A percentile compares a stretch with the other conserved stretches of the same genome.
Conservation (phyloP, 1,140 invertebrate species). For the Caenorhabditis tropicalis region DNA sequence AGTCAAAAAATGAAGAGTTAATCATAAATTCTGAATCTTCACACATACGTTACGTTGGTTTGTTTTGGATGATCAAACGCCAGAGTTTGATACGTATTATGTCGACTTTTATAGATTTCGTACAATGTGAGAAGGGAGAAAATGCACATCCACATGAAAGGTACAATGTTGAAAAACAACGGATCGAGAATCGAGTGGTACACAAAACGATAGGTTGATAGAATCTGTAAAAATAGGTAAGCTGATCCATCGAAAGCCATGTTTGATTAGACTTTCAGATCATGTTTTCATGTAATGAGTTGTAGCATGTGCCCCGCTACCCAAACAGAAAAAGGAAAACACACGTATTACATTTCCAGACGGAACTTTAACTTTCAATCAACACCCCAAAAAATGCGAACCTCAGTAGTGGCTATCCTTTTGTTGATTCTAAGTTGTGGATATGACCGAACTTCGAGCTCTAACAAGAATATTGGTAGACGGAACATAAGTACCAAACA, state of each 20-base stretch:
- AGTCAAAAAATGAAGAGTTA: neutral
- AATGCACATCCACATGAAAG: slow-evolving; percentile 70
- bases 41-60: slow-evolving; percentile 53
- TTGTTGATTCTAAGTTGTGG: slow-evolving; percentile 62
- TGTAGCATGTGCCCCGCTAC: no score
- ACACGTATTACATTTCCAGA: neutral
- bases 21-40: slow-evolving; percentile 18
- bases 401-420: slow-evolving; percentile 66
- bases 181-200: slow-evolving; percentile 70
- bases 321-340: neutral
- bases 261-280: neutral
- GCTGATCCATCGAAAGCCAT: neutral
- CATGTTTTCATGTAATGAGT: no score
- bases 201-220: slow-evolving; percentile 69
- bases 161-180: slow-evolving; percentile 66
- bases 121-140: slow-evolving; percentile 67
- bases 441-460: slow-evolving; percentile 63
- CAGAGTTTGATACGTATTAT: slow-evolving; percentile 70
- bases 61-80: slow-evolving; percentile 58
- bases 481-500: slow-evolving; percentile 64
- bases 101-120: slow-evolving; percentile 69
- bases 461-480: slow-evolving; percentile 66
- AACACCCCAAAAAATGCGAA: neutral
- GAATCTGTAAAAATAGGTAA: slow-evolving; percentile 51
- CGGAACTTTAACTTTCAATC: neutral